A percentile compares a stretch with the other conserved stretches of the same genome.
Evolutionary conservation across 2,888 invertebrate genomes (phyloP).

Genomic region (Ypsolopha scabrella): DNA sequence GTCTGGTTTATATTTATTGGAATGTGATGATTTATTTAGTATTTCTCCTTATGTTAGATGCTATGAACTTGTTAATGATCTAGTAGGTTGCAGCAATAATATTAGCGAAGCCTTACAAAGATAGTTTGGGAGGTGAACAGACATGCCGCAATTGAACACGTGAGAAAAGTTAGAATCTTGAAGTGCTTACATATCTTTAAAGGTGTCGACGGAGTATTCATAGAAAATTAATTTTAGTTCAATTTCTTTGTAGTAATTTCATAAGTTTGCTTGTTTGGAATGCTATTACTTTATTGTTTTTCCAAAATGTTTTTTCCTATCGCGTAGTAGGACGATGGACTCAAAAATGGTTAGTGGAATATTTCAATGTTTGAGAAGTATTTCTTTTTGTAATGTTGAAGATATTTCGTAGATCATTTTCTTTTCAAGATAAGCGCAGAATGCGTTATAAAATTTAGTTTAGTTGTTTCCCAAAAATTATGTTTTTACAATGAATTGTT

Average conservation of each 20-base stretch:
- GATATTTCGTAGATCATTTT: no score
- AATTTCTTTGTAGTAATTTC: slow-evolving; percentile 62
- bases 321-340: neutral
- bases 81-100: neutral
- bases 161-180: slow-evolving; percentile 22
- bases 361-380: no score
- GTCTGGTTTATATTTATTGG: no score
- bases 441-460: no score
- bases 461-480: no score
- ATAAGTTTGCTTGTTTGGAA: slow-evolving; percentile 50
- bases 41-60: neutral
- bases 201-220: slow-evolving; percentile 37
- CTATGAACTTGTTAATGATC: no score
- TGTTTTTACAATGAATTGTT: neutral
- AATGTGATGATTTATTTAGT: neutral
- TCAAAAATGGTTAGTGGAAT: no score
- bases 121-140: slow-evolving; percentile 22
- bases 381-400: no score
- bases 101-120: slow-evolving; percentile 35
- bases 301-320: slow-evolving; percentile 6
- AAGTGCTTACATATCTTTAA: slow-evolving; percentile 58
- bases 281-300: slow-evolving; percentile 32
- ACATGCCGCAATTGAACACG: slow-evolving; percentile 6
- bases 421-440: no score
- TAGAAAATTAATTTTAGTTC: slow-evolving; percentile 60